A percentile compares a stretch with the other conserved stretches of the same genome.
These are phyloP conservation scores for Colius striatus DNA, from an alignment of 2,113 vertebrate species.

Conservation along the genomic window DNA sequence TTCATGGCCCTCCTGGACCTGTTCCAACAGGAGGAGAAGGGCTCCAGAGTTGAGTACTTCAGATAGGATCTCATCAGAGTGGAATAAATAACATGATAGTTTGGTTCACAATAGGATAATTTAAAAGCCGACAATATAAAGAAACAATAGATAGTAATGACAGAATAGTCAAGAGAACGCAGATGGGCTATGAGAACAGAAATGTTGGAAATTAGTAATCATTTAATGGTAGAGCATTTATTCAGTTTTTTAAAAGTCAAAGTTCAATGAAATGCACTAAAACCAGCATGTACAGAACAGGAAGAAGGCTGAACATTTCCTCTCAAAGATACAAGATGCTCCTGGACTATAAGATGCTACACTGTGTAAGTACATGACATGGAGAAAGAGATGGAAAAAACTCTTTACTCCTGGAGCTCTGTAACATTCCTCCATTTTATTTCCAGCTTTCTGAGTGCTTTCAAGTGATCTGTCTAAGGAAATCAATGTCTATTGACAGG, in stretches of 20 bases:
- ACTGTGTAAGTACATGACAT: background rate
- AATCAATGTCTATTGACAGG: slow-evolving; percentile 76
- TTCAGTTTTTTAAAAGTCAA: background rate
- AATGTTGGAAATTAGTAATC: background rate
- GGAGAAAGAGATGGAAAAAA: background rate
- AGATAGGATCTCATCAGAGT: background rate
- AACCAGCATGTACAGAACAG: background rate
- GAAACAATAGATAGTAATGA: background rate
- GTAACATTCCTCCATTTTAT: background rate
- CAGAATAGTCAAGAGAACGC: background rate
- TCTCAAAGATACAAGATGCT: background rate
- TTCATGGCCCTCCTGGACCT: background rate
- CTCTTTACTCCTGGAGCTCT: background rate
- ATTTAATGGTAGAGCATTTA: background rate
- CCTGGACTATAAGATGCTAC: background rate
- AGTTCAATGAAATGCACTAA: background rate
- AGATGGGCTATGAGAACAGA: background rate
- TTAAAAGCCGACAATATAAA: background rate
- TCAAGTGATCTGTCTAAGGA: slow-evolving; percentile 31
- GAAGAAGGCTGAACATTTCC: background rate
- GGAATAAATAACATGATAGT: background rate
- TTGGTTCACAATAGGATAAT: background rate
- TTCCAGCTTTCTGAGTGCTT: slow-evolving; percentile 22
- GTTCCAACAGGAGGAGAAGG: background rate
- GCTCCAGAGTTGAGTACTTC: background rate